A percentile compares a stretch with the other conserved stretches of the same genome.
Evolutionary conservation across 2,888 invertebrate genomes (phyloP).

Genomic region (Limnephilus rhombicus): DNA sequence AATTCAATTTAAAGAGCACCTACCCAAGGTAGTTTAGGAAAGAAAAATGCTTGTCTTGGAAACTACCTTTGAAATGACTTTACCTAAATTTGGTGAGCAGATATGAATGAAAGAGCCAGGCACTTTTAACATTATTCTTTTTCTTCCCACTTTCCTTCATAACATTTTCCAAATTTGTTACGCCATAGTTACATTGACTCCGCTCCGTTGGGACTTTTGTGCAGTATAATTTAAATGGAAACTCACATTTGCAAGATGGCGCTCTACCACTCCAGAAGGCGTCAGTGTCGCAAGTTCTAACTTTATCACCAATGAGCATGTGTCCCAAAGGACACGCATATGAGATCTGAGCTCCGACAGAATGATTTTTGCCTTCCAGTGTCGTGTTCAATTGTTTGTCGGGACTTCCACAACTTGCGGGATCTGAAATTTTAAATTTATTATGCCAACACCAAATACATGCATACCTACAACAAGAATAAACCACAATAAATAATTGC

Average conservation of each 20-base stretch:
- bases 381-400: constrained; percentile 91
- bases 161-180: neutral
- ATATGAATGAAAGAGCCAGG: too few relatives aligned
- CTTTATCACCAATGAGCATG: constrained; percentile 84
- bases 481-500: neutral
- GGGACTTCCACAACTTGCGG: constrained; percentile 92
- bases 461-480: neutral
- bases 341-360: constrained; percentile 83
- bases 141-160: too few relatives aligned
- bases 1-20: too few relatives aligned
- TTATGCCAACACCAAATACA: constrained; percentile 36
- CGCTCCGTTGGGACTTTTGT: too few relatives aligned
- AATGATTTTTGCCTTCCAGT: constrained; percentile 82
- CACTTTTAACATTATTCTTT: too few relatives aligned
- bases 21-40: too few relatives aligned
- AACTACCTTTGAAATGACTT: too few relatives aligned
- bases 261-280: constrained; percentile 92
- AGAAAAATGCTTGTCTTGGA: too few relatives aligned
- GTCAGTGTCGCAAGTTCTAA: constrained; percentile 83
- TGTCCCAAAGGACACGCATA: constrained; percentile 91
- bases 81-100: too few relatives aligned
- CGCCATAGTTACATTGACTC: too few relatives aligned
- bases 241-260: constrained; percentile 92
- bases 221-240: neutral
- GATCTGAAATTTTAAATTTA: constrained; percentile 77